Conservation (phyloP, 2,888 invertebrate genomes). For the Oxyscelio sp. region DNA sequence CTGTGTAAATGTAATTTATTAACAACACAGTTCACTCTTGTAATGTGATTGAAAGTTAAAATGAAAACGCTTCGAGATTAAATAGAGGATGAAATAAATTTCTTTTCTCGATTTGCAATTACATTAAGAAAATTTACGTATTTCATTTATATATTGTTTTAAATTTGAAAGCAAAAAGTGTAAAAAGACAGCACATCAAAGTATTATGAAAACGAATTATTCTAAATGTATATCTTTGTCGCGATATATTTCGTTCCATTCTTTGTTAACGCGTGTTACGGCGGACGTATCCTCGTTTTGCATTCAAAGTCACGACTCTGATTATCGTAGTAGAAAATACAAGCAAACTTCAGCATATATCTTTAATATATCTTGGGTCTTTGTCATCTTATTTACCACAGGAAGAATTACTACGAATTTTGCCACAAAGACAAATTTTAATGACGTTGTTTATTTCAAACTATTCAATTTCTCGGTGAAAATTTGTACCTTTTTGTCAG, state of each 20-base stretch:
- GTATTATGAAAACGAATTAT: constrained; percentile 56
- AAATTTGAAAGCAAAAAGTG: constrained; percentile 18
- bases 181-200: constrained; percentile 31
- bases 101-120: constrained; percentile 19
- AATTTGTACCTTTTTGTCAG: constrained; percentile 19
- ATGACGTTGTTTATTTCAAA: constrained; percentile 61
- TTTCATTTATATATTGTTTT: constrained; percentile 26
- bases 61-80: neutral
- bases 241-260: constrained; percentile 48
- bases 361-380: no score
- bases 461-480: constrained; percentile 49
- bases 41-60: constrained; percentile 1
- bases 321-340: constrained; percentile 86
- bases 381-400: no score
- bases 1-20: neutral
- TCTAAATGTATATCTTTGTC: constrained; percentile 56
- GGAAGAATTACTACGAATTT: no score
- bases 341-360: constrained; percentile 77
- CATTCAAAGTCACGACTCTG: constrained; percentile 85
- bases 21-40: neutral
- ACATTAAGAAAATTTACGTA: constrained; percentile 26
- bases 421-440: constrained; percentile 69
- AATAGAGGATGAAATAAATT: neutral
- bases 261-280: constrained; percentile 58
- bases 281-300: constrained; percentile 78